phyloP scores from a whole-genome alignment of 2,797 vertebrate genomes.

The Enteromius radiatus region DNA sequence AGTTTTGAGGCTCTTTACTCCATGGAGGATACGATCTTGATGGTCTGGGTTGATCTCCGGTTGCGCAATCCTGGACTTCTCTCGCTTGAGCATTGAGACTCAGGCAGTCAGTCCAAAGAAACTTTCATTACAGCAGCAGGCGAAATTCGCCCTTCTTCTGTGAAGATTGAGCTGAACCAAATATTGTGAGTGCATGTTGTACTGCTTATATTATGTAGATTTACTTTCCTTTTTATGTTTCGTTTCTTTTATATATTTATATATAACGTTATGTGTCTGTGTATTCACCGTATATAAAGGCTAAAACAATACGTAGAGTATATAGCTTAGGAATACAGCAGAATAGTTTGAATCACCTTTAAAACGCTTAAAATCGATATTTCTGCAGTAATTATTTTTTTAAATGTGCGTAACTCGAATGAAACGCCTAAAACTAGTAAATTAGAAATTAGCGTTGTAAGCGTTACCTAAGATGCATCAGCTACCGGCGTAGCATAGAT shows the following conservation, averaged over 20 bases:
- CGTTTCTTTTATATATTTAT: not conserved
- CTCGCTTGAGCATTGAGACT: not conserved
- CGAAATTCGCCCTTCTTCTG: constrained; percentile 40
- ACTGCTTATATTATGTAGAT: not conserved
- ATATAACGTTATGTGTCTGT: too few relatives aligned
- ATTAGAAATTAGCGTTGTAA: not conserved
- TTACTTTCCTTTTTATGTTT: not conserved
- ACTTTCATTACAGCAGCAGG: constrained; percentile 38
- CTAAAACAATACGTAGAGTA: not conserved
- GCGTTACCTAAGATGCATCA: constrained; percentile 5
- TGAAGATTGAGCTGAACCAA: constrained; percentile 40
- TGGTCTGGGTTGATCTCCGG: not conserved
- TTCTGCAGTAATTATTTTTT: not conserved
- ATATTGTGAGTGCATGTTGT: constrained; percentile 29
- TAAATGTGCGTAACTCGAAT: not conserved
- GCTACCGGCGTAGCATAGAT: constrained; percentile 30
- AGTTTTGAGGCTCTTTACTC: not conserved
- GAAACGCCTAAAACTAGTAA: not conserved
- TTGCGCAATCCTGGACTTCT: constrained; percentile 42
- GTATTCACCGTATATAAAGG: not conserved
- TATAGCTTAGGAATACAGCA: not conserved
- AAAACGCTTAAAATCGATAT: not conserved
- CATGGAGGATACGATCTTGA: not conserved
- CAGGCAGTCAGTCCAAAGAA: constrained; percentile 25
- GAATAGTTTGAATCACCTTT: not conserved